phyloP scores from a whole-genome alignment of 2,888 invertebrate species.

The Bellardia pandia region DNA sequence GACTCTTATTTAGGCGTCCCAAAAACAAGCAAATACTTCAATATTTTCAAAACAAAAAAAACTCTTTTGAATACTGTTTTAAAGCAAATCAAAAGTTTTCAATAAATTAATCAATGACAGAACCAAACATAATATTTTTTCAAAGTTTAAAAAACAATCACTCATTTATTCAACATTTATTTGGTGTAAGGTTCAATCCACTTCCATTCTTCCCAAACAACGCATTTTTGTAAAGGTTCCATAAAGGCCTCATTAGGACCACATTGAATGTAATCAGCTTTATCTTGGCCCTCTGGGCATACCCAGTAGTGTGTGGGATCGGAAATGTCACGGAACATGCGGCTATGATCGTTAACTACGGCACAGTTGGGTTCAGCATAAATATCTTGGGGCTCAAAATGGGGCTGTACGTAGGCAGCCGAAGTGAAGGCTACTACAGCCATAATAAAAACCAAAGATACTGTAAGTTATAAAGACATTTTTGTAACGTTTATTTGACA shows the following conservation, averaged over 20 bases:
- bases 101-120: too few species aligned
- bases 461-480: conserved; percentile 61
- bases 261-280: conserved; percentile 80
- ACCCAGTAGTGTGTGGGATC: conserved; percentile 82
- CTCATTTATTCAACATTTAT: conserved; percentile 73
- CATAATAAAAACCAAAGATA: conserved; percentile 73
- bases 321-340: conserved; percentile 81
- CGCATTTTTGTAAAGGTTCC: conserved; percentile 78
- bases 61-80: too few species aligned
- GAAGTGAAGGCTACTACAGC: conserved; percentile 72
- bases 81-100: too few species aligned
- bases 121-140: too few species aligned
- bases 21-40: too few species aligned
- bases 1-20: too few species aligned
- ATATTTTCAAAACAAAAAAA: too few species aligned
- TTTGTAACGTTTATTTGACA: too few species aligned
- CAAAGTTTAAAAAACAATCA: background rate
- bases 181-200: conserved; percentile 81
- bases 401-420: conserved; percentile 28
- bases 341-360: conserved; percentile 78
- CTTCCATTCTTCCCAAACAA: conserved; percentile 72
- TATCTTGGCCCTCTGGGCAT: conserved; percentile 77
- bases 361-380: conserved; percentile 80
- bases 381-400: too few species aligned
- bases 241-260: conserved; percentile 80